Conservation (phyloP, 1,140 invertebrate species). For the Bombus confusus region DNA sequence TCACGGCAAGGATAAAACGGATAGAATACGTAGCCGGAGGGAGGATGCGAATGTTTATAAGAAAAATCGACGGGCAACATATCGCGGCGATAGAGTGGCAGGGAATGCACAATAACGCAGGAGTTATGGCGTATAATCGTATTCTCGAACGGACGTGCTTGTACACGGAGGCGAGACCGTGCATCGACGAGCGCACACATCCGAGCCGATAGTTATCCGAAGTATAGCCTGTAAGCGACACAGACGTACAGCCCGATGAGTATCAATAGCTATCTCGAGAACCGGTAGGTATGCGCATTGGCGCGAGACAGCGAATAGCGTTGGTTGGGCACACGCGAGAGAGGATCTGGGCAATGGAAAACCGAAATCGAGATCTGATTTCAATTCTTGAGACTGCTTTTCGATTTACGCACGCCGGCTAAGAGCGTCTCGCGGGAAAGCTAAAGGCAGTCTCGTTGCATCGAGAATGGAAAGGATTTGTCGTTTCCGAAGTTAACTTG, state of each 20-base stretch:
- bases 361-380: constrained; percentile 53
- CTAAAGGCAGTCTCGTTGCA: background rate
- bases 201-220: constrained; percentile 52
- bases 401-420: background rate
- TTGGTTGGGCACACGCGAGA: background rate
- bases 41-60: background rate
- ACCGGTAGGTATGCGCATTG: constrained; percentile 50
- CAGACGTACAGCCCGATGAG: constrained; percentile 54
- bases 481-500: background rate
- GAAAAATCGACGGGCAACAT: constrained; percentile 20
- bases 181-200: background rate
- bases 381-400: background rate
- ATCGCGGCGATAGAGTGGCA: constrained; percentile 39
- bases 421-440: too few relatives aligned
- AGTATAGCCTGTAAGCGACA: constrained; percentile 41
- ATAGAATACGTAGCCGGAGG: constrained; percentile 31
- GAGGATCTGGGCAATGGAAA: constrained; percentile 31
- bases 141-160: constrained; percentile 39
- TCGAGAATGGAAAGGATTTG: background rate
- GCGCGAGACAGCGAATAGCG: constrained; percentile 42
- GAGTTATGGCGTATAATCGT: constrained; percentile 58
- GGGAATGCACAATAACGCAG: constrained; percentile 46
- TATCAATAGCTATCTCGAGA: constrained; percentile 59
- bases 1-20: constrained; percentile 6
- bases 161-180: background rate